Evolutionary conservation across 2,113 vertebrate genomes (phyloP).

Genomic region (Forbesichthys agassizii): DNA sequence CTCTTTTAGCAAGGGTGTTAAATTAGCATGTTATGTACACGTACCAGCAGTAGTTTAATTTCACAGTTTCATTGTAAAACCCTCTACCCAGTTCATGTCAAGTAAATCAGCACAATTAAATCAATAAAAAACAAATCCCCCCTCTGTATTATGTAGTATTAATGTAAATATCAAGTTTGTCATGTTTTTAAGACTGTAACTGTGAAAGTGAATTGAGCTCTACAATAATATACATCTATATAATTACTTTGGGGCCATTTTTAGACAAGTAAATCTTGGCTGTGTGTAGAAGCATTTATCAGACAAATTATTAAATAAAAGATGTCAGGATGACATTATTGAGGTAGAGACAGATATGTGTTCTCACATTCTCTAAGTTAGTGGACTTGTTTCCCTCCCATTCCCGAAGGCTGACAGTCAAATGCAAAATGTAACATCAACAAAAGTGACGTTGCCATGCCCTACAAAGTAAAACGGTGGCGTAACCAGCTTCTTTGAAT

Average conservation of each 20-base stretch:
- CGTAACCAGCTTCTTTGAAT: too few species aligned
- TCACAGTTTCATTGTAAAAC: constrained; percentile 73
- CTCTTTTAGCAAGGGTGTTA: constrained; percentile 25
- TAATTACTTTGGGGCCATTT: constrained; percentile 5
- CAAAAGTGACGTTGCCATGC: constrained; percentile 7
- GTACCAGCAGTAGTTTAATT: constrained; percentile 70
- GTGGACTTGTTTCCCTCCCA: too few species aligned
- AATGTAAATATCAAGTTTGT: constrained; percentile 30
- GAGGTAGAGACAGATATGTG: constrained; percentile 63
- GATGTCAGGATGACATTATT: constrained; percentile 17
- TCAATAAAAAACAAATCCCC: constrained; percentile 29
- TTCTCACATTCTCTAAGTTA: constrained; percentile 14
- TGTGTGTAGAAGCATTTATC: constrained; percentile 9
- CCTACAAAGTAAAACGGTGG: constrained; percentile 9
- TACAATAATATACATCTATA: neutral
- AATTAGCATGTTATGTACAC: constrained; percentile 48
- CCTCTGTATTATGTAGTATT: constrained; percentile 26
- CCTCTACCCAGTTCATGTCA: constrained; percentile 58
- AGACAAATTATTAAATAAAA: neutral
- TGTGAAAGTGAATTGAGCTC: constrained; percentile 38
- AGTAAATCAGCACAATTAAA: constrained; percentile 67
- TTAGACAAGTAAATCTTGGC: neutral
- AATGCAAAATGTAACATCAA: neutral
- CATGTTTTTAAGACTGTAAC: constrained; percentile 5
- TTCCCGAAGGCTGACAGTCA: neutral